phyloP scores from a whole-genome alignment of 2,797 vertebrate genomes.

The Mycteria americana region DNA sequence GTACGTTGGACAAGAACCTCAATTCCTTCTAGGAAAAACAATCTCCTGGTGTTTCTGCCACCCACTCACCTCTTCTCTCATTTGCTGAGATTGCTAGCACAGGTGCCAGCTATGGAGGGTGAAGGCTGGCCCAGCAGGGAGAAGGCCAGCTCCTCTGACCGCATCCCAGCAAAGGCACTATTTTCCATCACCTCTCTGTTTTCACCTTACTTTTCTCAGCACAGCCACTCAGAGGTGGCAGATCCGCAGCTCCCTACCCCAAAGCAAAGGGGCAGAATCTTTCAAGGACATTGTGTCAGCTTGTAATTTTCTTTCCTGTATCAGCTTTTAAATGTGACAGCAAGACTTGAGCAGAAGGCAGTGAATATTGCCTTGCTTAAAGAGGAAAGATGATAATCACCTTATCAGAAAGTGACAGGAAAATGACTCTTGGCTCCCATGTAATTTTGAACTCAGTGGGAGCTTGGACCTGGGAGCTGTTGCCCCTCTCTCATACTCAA shows the following conservation, averaged over 20 bases:
- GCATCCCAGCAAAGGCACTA: neutral
- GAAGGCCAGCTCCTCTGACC: neutral
- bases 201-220: neutral
- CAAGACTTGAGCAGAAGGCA: neutral
- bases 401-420: conserved; percentile 24
- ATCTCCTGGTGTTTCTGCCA: neutral
- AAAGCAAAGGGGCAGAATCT: neutral
- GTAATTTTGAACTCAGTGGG: neutral
- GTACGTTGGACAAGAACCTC: neutral
- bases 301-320: neutral
- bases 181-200: neutral
- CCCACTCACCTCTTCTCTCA: neutral
- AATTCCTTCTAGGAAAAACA: neutral
- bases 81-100: neutral
- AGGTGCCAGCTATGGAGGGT: neutral
- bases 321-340: conserved; percentile 5
- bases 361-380: neutral
- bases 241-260: neutral
- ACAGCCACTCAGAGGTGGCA: neutral
- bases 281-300: neutral
- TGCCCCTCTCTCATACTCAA: neutral
- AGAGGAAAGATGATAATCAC: conserved; percentile 17
- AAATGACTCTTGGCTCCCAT: neutral
- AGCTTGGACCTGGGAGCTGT: neutral
- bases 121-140: neutral